Base-by-base conservation (phyloP, 2,797 vertebrate genomes). In the Benthosema pterotum region DNA sequence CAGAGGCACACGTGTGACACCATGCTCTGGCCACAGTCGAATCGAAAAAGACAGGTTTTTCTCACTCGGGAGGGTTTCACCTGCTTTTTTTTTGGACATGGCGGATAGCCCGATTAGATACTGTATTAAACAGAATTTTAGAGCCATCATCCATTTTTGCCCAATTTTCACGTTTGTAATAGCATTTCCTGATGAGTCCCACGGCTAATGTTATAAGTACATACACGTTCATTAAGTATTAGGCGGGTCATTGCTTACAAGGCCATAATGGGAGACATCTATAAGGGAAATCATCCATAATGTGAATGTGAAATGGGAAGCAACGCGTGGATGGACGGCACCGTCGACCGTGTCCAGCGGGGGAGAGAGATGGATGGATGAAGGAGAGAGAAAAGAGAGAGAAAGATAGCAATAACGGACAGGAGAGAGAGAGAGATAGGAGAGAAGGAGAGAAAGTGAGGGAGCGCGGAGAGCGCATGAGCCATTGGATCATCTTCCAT, bases 11-110 rank as follows among this genome's bases (percentile, higher is more conserved):
- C 71, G 83, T 75, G 71, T 82, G 22, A 25, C 64, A 9, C 61
- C 38, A 4, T 77, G 77, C 75, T 80, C 82, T 77, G 63, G 83
- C 64, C 78, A 79, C 72, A 38, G 79, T 65, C 79, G 84, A 79
- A 77, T 65, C 59, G 56, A 67, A 49, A 72, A 49, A 74, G 71
- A 49, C 28, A 57, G 38, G 56, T 70, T 79, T n/a, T 77, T 47
- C 60, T 18, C 50, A 17, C n/a, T 17, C 42, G 4, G 11, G 12
- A 4, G 62, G 56, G 51, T 72, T 70, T 71, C 80, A 63, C 59
- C 65, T 57, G 42, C 69, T 64, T 72, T n/a, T 13, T 8, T 16
- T 11, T 17, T 14, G 17, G 38, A 5, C 2, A 45, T 12, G 7
- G 6, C 2, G 1, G 3, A n/a, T n/a, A 14, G 15, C 15, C 15